Base-by-base conservation (phyloP, 1,140 invertebrate genomes). In the Drosophila ambigua region DNA sequence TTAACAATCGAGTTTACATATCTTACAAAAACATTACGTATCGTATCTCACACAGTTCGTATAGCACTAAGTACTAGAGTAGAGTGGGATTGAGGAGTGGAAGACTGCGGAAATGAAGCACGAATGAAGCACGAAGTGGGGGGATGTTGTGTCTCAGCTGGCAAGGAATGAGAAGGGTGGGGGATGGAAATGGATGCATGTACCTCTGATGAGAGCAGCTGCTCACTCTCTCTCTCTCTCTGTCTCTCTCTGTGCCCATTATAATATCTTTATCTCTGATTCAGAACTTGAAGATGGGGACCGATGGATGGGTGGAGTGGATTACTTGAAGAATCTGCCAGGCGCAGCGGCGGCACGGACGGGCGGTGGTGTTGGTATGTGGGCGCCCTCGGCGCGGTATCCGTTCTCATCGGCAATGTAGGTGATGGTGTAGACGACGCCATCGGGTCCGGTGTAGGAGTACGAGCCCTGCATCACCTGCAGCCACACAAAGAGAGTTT, bases 371-470 rank as follows among this genome's bases (percentile, higher is more conserved):
- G 93, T 94, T 15, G 93, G 93, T 61, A 93, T 89, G 66, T 93
- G 93, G 4, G 92, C 92, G 15, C 93, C 94, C 66, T 93, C 91
- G 9, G 94, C 93, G 16, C 93, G 93, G 91, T 94, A 95, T 48
- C 95, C 95, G 59, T 94, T 94, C 78, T 95, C 94, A 77, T 95
- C 95, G 15, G 95, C 95, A 51, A 94, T 94, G 77, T 95, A 95
- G 28, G 91, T 94, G 46, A 95, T 93, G 16, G 93, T 93, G 64
- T 95, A 94, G 35, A 93, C 76, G 4, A 94, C 92, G 20, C 95
- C 95, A 51, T 95, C 95, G 2, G 95, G 93, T 35, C 95, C 95
- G 43, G 94, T 94, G 81, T 95, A 95, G 3, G 93, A 94, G 77
- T 94, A 95, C 0, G 93, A 94, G 26, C 95, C 95, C 81, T 92